phyloP scores from a whole-genome alignment of 2,797 vertebrate genomes.

The Etheostoma perlongum region DNA sequence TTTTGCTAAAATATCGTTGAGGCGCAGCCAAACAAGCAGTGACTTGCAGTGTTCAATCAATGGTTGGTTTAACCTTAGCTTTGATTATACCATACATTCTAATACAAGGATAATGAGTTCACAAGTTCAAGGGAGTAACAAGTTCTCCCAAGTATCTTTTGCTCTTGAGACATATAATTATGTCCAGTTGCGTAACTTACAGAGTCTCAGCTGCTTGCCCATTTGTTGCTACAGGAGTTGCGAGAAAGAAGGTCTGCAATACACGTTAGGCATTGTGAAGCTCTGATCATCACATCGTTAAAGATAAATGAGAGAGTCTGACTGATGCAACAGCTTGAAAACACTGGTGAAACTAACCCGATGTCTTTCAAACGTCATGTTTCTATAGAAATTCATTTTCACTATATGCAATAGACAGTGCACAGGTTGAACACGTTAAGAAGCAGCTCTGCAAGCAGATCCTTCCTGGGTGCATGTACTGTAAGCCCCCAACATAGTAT shows the following conservation, averaged over 20 bases:
- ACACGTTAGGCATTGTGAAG: constrained; percentile 66
- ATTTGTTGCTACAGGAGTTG: constrained; percentile 56
- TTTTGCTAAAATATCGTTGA: background rate
- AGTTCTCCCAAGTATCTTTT: constrained; percentile 2
- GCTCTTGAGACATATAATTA: constrained; percentile 26
- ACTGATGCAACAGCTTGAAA: constrained; percentile 80
- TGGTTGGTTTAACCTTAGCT: background rate
- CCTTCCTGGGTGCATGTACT: background rate
- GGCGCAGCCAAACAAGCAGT: background rate
- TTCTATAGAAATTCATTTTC: constrained; percentile 61
- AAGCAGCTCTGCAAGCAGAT: constrained; percentile 14
- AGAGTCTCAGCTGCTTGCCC: constrained; percentile 37
- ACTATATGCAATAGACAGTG: constrained; percentile 19
- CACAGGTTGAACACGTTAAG: constrained; percentile 24
- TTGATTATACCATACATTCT: constrained; percentile 1
- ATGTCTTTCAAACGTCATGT: constrained; percentile 55
- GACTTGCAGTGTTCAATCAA: background rate
- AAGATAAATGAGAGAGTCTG: constrained; percentile 73
- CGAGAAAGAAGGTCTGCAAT: constrained; percentile 63
- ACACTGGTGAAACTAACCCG: constrained; percentile 45
- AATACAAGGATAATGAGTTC: background rate
- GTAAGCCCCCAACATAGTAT: background rate
- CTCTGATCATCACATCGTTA: constrained; percentile 69
- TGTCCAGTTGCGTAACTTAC: constrained; percentile 40
- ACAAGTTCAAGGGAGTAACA: background rate